These are phyloP conservation scores for Pocillopora meandrina DNA, from an alignment of 92 coral and sea anemone genomes.

Conservation along the genomic window DNA sequence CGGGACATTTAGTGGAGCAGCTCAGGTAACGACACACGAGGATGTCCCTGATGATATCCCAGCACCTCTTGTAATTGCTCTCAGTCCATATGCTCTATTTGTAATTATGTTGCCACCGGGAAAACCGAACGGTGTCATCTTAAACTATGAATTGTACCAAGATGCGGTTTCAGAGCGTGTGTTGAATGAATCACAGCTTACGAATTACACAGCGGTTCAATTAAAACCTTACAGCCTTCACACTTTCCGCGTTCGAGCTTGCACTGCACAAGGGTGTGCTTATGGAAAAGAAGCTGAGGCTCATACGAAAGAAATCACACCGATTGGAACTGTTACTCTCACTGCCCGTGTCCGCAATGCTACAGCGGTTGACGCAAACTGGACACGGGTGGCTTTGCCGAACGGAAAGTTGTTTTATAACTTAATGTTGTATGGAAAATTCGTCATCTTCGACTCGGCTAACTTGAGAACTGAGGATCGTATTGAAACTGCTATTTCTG, in stretches of 20 bases:
- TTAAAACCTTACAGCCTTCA: conserved; percentile 77
- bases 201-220: conserved; percentile 76
- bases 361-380: conserved; percentile 73
- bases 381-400: conserved; percentile 82
- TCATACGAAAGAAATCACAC: conserved; percentile 76
- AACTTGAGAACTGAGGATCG: conserved; percentile 71
- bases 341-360: conserved; percentile 73
- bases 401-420: conserved; percentile 84
- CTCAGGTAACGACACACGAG: conserved; percentile 74
- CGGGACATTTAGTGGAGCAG: conserved; percentile 82
- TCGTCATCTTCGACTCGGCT: conserved; percentile 58
- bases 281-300: conserved; percentile 71
- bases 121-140: conserved; percentile 87
- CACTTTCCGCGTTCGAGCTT: conserved; percentile 74
- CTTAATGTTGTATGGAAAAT: conserved; percentile 76
- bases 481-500: conserved; percentile 61
- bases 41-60: conserved; percentile 93
- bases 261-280: conserved; percentile 86
- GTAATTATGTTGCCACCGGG: conserved; percentile 78
- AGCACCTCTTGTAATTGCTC: conserved; percentile 74
- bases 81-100: conserved; percentile 68
- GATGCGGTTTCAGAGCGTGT: conserved; percentile 48
- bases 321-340: conserved; percentile 83
- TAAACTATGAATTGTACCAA: conserved; percentile 86
- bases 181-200: conserved; percentile 51